Percentiles rank a stretch among this genome's conserved stretches.
Evolutionary conservation across 2,888 invertebrate genomes (phyloP).

Genomic region (Clostera curtula): DNA sequence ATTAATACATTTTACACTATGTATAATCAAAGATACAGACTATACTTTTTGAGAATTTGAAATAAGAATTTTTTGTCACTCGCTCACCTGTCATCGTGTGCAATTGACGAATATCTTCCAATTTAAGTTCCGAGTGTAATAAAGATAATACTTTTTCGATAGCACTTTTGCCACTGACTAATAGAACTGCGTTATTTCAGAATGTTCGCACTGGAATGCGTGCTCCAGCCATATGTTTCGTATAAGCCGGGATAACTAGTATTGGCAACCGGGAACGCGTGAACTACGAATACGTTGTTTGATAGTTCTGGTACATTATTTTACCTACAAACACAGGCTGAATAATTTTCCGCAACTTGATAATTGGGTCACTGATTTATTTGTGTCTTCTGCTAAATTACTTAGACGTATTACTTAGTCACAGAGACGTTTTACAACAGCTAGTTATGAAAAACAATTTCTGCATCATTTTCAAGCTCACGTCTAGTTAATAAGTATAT

Average conservation of each 20-base stretch:
- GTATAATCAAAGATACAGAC: no score
- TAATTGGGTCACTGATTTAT: slow-evolving; percentile 5
- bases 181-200: slow-evolving; percentile 55
- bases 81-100: slow-evolving; percentile 26
- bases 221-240: slow-evolving; percentile 56
- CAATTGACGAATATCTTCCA: slow-evolving; percentile 6
- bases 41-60: not conserved
- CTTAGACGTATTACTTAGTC: no score
- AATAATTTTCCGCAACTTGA: slow-evolving; percentile 10
- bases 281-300: slow-evolving; percentile 15
- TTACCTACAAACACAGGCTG: no score
- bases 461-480: no score
- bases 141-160: slow-evolving; percentile 29
- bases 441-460: no score
- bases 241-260: slow-evolving; percentile 40
- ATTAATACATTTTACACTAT: no score
- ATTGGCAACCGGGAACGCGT: slow-evolving; percentile 29
- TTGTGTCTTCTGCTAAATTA: no score
- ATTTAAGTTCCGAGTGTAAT: no score
- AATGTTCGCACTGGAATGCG: slow-evolving; percentile 46
- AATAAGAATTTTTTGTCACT: no score
- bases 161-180: slow-evolving; percentile 35
- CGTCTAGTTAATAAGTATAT: no score
- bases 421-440: no score
- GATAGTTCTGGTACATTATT: slow-evolving; percentile 23